Percentiles rank a stretch among this genome's conserved stretches.
Conservation (phyloP, 2,113 vertebrate species). For the Hipposideros armiger region DNA sequence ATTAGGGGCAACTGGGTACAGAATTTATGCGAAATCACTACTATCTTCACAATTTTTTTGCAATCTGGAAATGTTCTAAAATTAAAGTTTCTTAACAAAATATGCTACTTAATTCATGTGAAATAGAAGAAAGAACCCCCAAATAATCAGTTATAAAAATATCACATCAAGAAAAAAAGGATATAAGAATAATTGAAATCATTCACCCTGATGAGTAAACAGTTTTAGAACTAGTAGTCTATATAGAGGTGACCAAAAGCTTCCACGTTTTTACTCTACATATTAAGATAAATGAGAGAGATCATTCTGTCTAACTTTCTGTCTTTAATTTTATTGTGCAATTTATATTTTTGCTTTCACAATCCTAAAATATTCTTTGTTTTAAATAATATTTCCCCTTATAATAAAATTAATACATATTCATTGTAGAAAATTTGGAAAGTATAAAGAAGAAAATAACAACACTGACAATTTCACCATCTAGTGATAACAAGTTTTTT, state of each 20-base stretch:
- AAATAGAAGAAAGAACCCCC: background rate
- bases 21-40: background rate
- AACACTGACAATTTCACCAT: background rate
- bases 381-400: background rate
- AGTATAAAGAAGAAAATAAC: background rate
- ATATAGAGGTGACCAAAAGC: background rate
- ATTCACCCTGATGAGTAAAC: background rate
- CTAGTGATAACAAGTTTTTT: background rate
- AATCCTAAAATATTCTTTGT: background rate
- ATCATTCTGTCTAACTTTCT: background rate
- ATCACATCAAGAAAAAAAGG: background rate
- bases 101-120: background rate
- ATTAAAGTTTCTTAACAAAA: background rate
- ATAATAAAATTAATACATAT: background rate
- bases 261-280: background rate
- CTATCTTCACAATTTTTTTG: background rate
- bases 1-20: background rate
- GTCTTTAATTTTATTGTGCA: conserved; percentile 32
- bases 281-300: background rate
- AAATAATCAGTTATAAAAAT: conserved; percentile 10
- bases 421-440: background rate
- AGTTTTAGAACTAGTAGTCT: background rate
- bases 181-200: conserved; percentile 54
- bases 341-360: conserved; percentile 30
- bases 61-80: conserved; percentile 29